Percentiles rank a stretch among this genome's conserved stretches.
Conservation (phyloP, 2,888 invertebrate genomes). For the Caenorhabditis sp. region DNA sequence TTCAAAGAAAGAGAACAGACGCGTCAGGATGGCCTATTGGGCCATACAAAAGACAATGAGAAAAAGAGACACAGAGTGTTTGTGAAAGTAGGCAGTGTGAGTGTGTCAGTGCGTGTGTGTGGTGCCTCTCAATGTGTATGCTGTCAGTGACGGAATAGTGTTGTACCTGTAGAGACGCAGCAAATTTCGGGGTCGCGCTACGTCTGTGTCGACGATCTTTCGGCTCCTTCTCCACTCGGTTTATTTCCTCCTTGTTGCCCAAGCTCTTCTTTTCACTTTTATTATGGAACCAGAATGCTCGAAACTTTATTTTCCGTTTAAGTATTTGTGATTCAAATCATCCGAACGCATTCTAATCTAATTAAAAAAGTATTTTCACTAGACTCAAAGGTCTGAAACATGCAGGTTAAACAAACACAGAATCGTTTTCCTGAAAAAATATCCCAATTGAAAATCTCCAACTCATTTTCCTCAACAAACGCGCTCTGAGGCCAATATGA, state of each 20-base stretch:
- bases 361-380: too few relatives aligned
- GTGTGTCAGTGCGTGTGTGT: constrained; percentile 52
- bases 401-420: neutral
- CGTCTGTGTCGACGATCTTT: constrained; percentile 64
- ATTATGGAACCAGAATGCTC: neutral
- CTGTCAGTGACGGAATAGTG: constrained; percentile 38
- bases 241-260: constrained; percentile 53
- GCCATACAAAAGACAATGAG: constrained; percentile 62
- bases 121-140: constrained; percentile 55
- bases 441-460: neutral
- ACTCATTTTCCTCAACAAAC: neutral
- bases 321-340: too few relatives aligned
- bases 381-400: too few relatives aligned
- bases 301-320: neutral
- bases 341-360: too few relatives aligned
- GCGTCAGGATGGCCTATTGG: constrained; percentile 37
- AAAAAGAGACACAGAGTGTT: constrained; percentile 58
- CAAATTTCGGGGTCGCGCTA: constrained; percentile 56
- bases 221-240: constrained; percentile 55
- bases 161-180: constrained; percentile 56
- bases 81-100: constrained; percentile 57
- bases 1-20: constrained; percentile 30
- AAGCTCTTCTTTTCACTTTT: constrained; percentile 26
- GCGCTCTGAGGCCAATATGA: constrained; percentile 5
- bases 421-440: neutral